These are phyloP conservation scores for Ceryle rudis DNA, from an alignment of 2,797 vertebrate species.

Conservation along the genomic window DNA sequence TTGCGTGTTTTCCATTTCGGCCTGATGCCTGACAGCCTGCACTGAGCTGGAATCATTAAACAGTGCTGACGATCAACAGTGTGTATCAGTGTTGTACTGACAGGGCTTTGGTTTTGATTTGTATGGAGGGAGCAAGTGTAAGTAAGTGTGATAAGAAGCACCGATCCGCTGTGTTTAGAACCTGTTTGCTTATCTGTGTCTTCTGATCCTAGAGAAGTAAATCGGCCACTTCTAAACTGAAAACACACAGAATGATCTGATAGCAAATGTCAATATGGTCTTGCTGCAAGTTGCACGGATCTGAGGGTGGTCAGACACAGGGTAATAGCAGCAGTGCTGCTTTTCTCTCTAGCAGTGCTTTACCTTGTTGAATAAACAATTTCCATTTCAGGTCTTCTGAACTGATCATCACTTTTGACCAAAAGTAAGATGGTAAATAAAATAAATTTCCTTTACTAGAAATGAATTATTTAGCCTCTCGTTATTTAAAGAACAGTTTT, in stretches of 20 bases:
- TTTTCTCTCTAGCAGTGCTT: neutral
- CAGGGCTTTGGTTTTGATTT: neutral
- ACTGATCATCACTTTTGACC: neutral
- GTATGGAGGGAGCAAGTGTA: neutral
- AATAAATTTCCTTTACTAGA: neutral
- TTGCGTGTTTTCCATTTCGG: neutral
- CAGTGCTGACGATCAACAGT: neutral
- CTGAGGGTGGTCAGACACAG: neutral
- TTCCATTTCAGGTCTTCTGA: neutral
- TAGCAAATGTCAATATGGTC: neutral
- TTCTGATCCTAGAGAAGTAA: neutral
- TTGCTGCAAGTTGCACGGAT: neutral
- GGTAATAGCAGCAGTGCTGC: neutral
- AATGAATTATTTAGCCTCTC: neutral
- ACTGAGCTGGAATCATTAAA: neutral
- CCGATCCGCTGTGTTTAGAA: neutral
- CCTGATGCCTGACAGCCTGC: neutral
- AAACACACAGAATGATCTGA: rapidly evolving
- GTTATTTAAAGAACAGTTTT: neutral
- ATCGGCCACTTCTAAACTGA: neutral
- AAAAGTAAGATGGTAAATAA: neutral
- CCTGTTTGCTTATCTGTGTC: neutral
- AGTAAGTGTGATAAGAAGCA: neutral
- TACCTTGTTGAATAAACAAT: neutral
- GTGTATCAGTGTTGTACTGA: neutral